phyloP scores from a whole-genome alignment of 1,140 invertebrate species.

The Plectrocnemia conspersa region DNA sequence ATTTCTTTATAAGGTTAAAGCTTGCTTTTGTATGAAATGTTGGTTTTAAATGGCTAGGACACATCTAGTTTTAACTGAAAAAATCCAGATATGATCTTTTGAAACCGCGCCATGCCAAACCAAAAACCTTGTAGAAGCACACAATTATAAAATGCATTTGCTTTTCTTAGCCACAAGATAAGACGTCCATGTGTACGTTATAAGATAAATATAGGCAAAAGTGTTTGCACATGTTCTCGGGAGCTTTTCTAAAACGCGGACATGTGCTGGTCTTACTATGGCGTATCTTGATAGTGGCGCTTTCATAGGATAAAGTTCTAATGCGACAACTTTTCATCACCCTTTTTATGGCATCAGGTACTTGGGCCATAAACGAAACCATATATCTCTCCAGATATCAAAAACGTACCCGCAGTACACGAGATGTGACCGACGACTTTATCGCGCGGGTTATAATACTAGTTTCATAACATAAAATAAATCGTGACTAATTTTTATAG shows the following conservation, averaged over 20 bases:
- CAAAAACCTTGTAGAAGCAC: too few species aligned
- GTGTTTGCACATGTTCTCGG: background rate
- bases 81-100: background rate
- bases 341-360: constrained; percentile 25
- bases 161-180: background rate
- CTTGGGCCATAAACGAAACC: constrained; percentile 22
- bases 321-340: constrained; percentile 26
- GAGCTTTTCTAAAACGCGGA: constrained; percentile 9
- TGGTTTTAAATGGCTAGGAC: background rate
- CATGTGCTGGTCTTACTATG: constrained; percentile 18
- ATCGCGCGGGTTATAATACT: background rate
- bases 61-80: background rate
- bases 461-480: background rate
- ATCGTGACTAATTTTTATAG: background rate
- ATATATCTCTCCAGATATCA: constrained; percentile 21
- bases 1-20: constrained; percentile 28
- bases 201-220: background rate
- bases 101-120: too few species aligned
- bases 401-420: background rate
- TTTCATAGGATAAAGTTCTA: constrained; percentile 25
- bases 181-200: background rate
- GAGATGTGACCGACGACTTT: background rate
- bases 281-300: constrained; percentile 11
- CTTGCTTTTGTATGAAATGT: background rate
- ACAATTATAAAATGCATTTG: background rate